Conservation (phyloP, 2,888 invertebrate genomes). For the Apodemia hepburni region DNA sequence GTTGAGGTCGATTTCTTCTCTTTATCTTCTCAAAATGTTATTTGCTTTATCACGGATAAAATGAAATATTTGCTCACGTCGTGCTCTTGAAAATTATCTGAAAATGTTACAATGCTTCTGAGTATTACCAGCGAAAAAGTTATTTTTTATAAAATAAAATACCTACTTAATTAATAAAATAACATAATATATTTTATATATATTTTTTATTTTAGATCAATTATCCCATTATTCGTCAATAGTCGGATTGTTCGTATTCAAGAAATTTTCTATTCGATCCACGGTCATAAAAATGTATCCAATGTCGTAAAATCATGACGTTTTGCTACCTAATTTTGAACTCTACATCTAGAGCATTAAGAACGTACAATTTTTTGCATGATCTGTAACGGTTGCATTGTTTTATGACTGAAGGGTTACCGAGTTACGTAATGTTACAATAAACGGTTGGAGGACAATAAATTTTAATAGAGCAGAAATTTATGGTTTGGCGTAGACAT, state of each 20-base stretch:
- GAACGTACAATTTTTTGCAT: constrained; percentile 56
- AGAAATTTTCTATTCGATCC: constrained; percentile 68
- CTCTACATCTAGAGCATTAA: constrained; percentile 52
- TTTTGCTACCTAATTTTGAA: constrained; percentile 52
- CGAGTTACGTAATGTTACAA: constrained; percentile 67
- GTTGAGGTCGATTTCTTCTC: constrained; percentile 78
- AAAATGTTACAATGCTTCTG: constrained; percentile 16
- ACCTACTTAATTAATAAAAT: constrained; percentile 13
- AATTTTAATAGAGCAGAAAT: constrained; percentile 74
- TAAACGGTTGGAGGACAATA: constrained; percentile 67
- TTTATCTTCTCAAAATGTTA: constrained; percentile 73
- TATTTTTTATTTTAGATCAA: constrained; percentile 19
- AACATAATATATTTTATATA: constrained; percentile 39
- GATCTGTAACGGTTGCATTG: constrained; percentile 55
- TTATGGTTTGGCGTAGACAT: constrained; percentile 70
- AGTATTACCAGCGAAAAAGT: neutral
- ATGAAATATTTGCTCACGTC: constrained; percentile 59
- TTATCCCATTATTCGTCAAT: constrained; percentile 21
- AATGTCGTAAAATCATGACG: constrained; percentile 62
- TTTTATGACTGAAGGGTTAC: constrained; percentile 72
- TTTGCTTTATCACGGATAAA: constrained; percentile 76
- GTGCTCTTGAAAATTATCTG: constrained; percentile 36
- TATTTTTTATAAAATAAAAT: neutral
- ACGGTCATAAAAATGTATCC: constrained; percentile 70
- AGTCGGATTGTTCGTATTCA: constrained; percentile 57